Base-by-base conservation (phyloP, 2,113 vertebrate genomes). In the Abramis brama region DNA sequence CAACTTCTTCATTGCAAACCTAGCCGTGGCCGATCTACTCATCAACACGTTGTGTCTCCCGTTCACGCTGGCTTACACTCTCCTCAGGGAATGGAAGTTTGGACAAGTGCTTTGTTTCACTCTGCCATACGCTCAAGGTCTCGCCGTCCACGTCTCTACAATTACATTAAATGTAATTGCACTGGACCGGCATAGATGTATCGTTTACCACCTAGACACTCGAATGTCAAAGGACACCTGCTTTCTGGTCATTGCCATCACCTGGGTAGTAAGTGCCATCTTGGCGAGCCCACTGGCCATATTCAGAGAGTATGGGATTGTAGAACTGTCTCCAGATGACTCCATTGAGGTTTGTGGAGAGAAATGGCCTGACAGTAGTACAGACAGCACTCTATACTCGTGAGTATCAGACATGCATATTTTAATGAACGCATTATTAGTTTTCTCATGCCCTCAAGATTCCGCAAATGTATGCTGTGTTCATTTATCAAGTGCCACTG, bases 161-260 rank as follows among this genome's bases (percentile, higher is more conserved):
- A 95, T 99, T 70, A 99, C 98, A 4, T 85, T 99, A 88, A 98
- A 95, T 10, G 95, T 98, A n/a, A 99, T 99, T 0, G 98, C 98
- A 23, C 88, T 99, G 92, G 97, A 99, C 92, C 95, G 98, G 3
- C 96, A 99, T 85, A 93, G 96, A 57, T 97, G 97, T 91, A 97
- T 99, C 0, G 95, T 99, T 86, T 95, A 97, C 87, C 98, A 98
- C 91, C 91, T 96, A 85, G 96, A 99, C 88, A 97, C 96, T 90
- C 97, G 96, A 91, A 97, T 99, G 92, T 97, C 97, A 33, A 98
- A 96, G 91, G 91, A 92, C 17, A 96, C 95, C 93, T 97, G 97
- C 87, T 94, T 96, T 66, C 75, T 96, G 79, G 95, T 99, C 36
- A 97, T 99, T 60, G 95, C 92, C 60, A 55, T 97, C 84, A 96